Base-by-base conservation (phyloP, 2,113 vertebrate genomes). In the Centropus unirufus region DNA sequence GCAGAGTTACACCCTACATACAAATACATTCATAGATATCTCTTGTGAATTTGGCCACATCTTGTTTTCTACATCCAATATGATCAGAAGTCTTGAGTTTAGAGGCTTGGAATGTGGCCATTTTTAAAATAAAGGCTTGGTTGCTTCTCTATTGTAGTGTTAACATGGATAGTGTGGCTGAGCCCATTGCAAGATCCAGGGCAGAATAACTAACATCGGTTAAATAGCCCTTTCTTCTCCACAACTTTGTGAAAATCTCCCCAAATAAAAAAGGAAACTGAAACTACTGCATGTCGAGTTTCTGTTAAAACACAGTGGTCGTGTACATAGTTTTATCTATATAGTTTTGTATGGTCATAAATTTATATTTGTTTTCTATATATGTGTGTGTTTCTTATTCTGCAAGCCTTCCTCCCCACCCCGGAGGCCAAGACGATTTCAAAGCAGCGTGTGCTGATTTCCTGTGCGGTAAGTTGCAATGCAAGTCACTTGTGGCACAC, bases 241-340 rank as follows among this genome's bases (percentile, higher is more conserved):
- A 75, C 4, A 29, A 40, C 34, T 39, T 55, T 42, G 12, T 75
- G 12, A 75, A 84, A 70, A 63, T 19, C 14, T 39, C 52, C 69
- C 68, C 68, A 67, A 32, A 59, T 32, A 29, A 77, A 42, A 79
- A 77, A 58, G 24, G 8, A 86, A 89, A 66, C 3, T 23, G 3
- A 52, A 22, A 58, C 42, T 66, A 34, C 42, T 7, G 18, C 0
- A 0, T 13, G 8, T 11, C 58, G 9, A 64, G 11, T 36, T 84
- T 87, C 29, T 75, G 8, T 70, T 75, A 59, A 87, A 78, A 85
- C 19, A 16, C 42, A 29, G 14, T 12, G 20, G 13, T 62, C 66
- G 36, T 42, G 61, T 46, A 83, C 14, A 58, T 4, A 49, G 39
- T 23, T 55, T 23, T 34, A 26, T 15, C 29, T 23, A 29, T 52